Conservation (phyloP, 2,797 vertebrate species). For the Thunnus albacares region DNA sequence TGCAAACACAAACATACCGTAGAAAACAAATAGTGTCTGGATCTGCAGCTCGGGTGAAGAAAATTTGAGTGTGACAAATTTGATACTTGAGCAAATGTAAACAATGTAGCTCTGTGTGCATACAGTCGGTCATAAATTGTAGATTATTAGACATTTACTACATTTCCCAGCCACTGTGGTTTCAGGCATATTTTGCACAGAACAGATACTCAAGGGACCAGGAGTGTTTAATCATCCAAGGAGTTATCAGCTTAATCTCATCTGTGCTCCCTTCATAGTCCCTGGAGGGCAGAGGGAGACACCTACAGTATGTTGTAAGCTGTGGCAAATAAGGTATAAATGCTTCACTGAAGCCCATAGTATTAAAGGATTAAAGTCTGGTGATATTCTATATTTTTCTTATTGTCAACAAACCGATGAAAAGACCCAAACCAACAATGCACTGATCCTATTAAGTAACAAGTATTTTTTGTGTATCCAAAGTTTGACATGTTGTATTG, state of each 20-base stretch:
- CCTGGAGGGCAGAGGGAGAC: not conserved
- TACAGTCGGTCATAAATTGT: not conserved
- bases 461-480: too few species aligned
- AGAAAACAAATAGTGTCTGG: conserved; percentile 13
- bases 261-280: conserved; percentile 5
- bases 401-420: too few species aligned
- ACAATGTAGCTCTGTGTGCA: not conserved
- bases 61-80: not conserved
- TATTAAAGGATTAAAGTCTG: not conserved
- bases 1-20: conserved; percentile 70
- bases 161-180: not conserved
- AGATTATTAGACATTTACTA: too few species aligned
- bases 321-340: not conserved
- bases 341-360: not conserved
- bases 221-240: not conserved
- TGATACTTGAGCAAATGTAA: not conserved
- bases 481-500: not conserved
- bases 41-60: not conserved
- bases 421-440: too few species aligned
- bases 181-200: not conserved
- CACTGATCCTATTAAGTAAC: too few species aligned
- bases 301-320: not conserved
- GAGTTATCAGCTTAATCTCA: conserved; percentile 17
- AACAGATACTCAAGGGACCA: not conserved
- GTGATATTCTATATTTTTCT: not conserved